Evolutionary conservation across 1,140 invertebrate species (phyloP), one percentile per base, ranked within the genome.

Genomic region (Bombus sibiricus): DNA sequence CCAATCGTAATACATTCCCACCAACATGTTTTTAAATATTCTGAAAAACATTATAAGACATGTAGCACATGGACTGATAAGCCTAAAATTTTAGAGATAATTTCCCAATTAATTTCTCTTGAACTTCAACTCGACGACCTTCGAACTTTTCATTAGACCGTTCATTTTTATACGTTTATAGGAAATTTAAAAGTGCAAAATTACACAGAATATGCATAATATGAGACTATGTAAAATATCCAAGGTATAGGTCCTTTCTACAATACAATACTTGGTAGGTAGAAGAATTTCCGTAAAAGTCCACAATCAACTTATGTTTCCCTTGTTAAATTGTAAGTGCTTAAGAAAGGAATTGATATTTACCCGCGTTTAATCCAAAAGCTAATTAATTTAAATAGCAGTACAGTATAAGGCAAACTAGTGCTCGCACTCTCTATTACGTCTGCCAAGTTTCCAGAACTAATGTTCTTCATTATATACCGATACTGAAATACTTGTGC

Each of bases 281-380:
- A 47, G 6, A 53, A 2, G 18, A 53, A 53, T 53, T 18, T 47
- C 15, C 43, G 1, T 47, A 47, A 47, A 47, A 47, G 47, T 18
- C 0, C 6, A 6, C 47, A 1, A 18, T 53, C 47, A 53, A 53
- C 47, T 22, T 2, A 64, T 13, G 59, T 18, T 9, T 66, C n/a
- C 5, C 15, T 9, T 18, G 15, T 13, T 66, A 66, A 66, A 66
- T 2, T 1, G 15, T 2, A 66, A 32, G n/a, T 2, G 15, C n/a
- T 4, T 32, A 66, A 18, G 13, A 32, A 32, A 66, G 5, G 4
- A 66, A 66, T 32, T 2, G 32, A 66, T 18, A 66, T n/a, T 62
- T 84, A 90, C 89, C 78, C 57, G 34, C 77, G 79, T 41, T 90
- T 89, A 2, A 15, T 34, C 89, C 88, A 90, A 12, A 90, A 59